These are phyloP conservation scores for Flabesymbios commensalis DNA, from an alignment of 2,888 invertebrate species.

Conservation along the genomic window DNA sequence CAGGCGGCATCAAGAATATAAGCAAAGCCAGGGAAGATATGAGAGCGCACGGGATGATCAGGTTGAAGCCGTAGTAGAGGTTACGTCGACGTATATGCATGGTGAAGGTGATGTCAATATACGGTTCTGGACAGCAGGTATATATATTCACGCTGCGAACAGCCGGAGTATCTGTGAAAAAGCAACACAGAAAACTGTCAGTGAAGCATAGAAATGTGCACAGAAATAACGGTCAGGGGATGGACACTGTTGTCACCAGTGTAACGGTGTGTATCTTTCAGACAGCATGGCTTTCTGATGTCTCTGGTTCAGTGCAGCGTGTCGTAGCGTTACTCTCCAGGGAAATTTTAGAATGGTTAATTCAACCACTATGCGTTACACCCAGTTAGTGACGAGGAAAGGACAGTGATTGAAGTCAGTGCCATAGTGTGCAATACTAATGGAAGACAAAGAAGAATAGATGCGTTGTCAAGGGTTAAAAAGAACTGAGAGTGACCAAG, in stretches of 20 bases:
- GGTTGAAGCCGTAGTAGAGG: conserved; percentile 28
- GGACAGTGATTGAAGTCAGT: neutral
- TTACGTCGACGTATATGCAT: conserved; percentile 35
- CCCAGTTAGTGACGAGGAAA: neutral
- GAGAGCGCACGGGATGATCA: conserved; percentile 26
- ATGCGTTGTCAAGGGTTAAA: neutral
- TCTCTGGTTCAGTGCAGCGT: no score
- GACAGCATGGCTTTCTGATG: no score
- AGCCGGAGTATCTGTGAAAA: no score
- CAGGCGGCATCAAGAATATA: conserved; percentile 19
- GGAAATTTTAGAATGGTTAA: no score
- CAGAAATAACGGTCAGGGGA: no score
- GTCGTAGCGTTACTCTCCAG: no score
- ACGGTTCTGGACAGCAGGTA: conserved; percentile 38
- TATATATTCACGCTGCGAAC: conserved; percentile 31
- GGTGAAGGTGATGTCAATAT: conserved; percentile 42
- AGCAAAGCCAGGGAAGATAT: conserved; percentile 21
- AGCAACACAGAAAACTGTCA: no score
- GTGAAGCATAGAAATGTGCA: no score
- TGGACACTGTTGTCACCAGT: no score
- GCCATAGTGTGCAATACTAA: neutral
- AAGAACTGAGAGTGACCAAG: neutral
- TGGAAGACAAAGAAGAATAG: neutral
- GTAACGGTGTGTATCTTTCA: no score
- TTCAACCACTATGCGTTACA: no score